Evolutionary conservation across 92 coral and sea anemone genomes (phyloP).

Genomic region (Parazoanthus atlanticus): DNA sequence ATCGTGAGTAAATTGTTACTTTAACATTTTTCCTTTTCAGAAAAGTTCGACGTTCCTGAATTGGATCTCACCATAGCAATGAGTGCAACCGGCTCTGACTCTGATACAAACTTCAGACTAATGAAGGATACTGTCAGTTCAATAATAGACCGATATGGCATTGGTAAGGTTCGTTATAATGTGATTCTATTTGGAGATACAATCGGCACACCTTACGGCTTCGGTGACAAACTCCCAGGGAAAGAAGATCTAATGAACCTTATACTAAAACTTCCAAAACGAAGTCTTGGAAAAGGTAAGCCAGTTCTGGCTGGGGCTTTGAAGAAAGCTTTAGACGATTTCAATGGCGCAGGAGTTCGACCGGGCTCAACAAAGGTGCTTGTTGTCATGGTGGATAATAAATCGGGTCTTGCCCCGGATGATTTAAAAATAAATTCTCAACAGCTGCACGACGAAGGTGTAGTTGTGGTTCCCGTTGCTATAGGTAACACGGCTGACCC

Average conservation of each 20-base stretch:
- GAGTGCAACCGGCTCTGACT: conserved; percentile 66
- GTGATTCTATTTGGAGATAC: conserved; percentile 57
- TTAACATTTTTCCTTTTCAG: background rate
- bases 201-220: conserved; percentile 1
- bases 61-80: conserved; percentile 79
- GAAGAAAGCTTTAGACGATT: conserved; percentile 1
- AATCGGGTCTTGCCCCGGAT: conserved; percentile 42
- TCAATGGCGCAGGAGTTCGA: conserved; percentile 37
- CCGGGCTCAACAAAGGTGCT: conserved; percentile 50
- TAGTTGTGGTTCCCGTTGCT: conserved; percentile 32
- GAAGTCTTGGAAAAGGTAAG: conserved; percentile 1
- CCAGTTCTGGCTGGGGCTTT: background rate
- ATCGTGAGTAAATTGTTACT: background rate
- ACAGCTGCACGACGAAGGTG: conserved; percentile 18
- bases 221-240: conserved; percentile 22
- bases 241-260: conserved; percentile 35
- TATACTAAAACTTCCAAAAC: conserved; percentile 15
- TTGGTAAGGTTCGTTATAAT: conserved; percentile 51
- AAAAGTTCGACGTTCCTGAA: conserved; percentile 59
- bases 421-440: background rate
- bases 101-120: conserved; percentile 60
- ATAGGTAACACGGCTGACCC: conserved; percentile 10
- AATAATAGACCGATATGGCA: conserved; percentile 62
- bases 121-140: conserved; percentile 61
- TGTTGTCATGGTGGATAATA: conserved; percentile 49